Conservation (phyloP, 2,113 vertebrate species). For the Cepphus grylle region DNA sequence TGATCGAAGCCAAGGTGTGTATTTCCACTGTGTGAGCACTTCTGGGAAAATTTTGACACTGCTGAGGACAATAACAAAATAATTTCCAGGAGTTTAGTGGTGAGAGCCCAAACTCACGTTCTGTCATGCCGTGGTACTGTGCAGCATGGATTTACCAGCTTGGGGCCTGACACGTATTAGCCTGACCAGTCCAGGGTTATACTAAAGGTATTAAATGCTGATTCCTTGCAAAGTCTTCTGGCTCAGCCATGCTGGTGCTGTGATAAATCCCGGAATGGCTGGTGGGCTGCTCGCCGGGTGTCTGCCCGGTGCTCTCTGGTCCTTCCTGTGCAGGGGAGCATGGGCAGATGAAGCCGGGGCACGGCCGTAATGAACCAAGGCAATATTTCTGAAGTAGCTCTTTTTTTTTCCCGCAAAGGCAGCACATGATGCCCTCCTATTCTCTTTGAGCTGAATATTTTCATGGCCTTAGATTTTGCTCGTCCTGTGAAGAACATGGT, state of each 20-base stretch:
- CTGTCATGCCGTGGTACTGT: rapidly evolving
- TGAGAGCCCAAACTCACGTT: not conserved
- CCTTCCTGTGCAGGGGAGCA: not conserved
- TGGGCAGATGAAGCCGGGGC: not conserved
- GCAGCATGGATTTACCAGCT: not conserved
- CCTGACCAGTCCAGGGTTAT: not conserved
- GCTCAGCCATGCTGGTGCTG: not conserved
- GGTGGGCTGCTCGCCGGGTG: rapidly evolving
- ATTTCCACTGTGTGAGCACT: not conserved
- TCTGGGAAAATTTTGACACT: not conserved
- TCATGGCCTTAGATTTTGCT: not conserved
- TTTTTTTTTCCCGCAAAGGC: not conserved
- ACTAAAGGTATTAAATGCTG: not conserved
- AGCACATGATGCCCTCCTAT: not conserved
- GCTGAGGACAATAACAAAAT: not conserved
- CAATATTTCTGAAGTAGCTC: not conserved
- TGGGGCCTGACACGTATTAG: not conserved
- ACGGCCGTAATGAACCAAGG: not conserved
- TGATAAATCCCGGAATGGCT: not conserved
- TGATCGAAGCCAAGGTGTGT: not conserved
- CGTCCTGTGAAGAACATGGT: not conserved
- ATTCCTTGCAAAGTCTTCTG: not conserved
- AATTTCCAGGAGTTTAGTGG: not conserved
- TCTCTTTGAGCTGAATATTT: not conserved
- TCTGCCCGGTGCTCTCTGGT: not conserved